These are phyloP conservation scores for Eupithecia inturbata DNA, from an alignment of 2,888 invertebrate genomes.

Conservation along the genomic window DNA sequence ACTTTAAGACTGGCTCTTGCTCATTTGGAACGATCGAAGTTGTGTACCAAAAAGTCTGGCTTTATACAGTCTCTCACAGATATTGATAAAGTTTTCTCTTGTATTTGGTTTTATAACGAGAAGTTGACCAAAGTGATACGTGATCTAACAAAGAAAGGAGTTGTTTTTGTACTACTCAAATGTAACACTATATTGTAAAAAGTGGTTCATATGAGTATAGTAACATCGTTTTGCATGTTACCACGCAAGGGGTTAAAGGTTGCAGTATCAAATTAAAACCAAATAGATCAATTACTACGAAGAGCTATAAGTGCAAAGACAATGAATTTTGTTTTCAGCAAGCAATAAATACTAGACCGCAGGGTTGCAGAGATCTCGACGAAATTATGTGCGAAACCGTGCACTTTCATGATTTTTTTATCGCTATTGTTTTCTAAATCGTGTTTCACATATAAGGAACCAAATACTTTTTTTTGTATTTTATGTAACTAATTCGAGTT, in stretches of 20 bases:
- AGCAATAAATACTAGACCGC: neutral
- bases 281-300: constrained; percentile 61
- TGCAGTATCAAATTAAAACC: constrained; percentile 58
- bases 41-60: constrained; percentile 55
- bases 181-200: too few relatives aligned
- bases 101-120: neutral
- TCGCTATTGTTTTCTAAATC: too few relatives aligned
- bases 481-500: too few relatives aligned
- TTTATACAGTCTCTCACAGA: constrained; percentile 12
- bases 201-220: neutral
- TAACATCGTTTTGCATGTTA: constrained; percentile 16
- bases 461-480: too few relatives aligned
- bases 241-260: constrained; percentile 56
- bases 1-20: constrained; percentile 69
- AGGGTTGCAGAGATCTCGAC: too few relatives aligned
- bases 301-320: constrained; percentile 67
- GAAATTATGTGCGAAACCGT: too few relatives aligned
- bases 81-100: constrained; percentile 1
- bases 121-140: neutral
- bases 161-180: too few relatives aligned
- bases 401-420: too few relatives aligned
- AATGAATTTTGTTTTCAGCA: constrained; percentile 3
- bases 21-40: constrained; percentile 65
- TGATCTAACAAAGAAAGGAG: neutral
- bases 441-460: too few relatives aligned